Evolutionary conservation across 2,888 invertebrate species (phyloP).

Genomic region (Cancer borealis): DNA sequence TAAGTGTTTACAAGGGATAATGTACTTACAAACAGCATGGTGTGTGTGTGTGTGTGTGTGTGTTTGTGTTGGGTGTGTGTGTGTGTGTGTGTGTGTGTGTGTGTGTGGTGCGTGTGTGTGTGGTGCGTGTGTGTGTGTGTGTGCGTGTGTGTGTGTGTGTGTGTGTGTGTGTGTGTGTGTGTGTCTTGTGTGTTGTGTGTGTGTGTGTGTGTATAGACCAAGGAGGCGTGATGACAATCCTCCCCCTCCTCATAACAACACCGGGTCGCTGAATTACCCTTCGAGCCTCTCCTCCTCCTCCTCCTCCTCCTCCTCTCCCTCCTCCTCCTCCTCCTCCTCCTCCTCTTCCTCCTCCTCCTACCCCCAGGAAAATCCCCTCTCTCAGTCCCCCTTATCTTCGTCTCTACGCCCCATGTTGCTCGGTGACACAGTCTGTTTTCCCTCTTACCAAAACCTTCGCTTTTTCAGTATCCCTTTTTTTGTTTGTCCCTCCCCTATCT

Average conservation of each 20-base stretch:
- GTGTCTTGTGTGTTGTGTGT: background rate
- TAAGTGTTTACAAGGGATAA: background rate
- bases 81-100: conserved; percentile 47
- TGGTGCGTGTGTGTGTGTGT: conserved; percentile 52
- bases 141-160: conserved; percentile 53
- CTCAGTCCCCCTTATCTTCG: background rate
- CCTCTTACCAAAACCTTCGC: background rate
- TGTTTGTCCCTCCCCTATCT: no score
- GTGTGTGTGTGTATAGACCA: background rate
- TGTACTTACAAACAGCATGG: background rate
- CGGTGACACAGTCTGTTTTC: background rate
- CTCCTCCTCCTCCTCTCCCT: conserved; percentile 36
- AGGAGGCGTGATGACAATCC: no score
- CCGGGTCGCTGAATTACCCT: background rate
- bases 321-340: conserved; percentile 38
- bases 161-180: conserved; percentile 47
- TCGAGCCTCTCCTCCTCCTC: background rate
- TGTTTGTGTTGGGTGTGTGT: conserved; percentile 51
- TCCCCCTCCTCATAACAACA: background rate
- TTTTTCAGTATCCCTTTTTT: no score
- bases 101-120: conserved; percentile 17
- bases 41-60: conserved; percentile 51
- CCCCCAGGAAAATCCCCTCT: background rate
- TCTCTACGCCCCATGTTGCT: background rate
- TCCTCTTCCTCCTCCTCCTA: conserved; percentile 42